These are phyloP conservation scores for Bruchidius siliquastri DNA, from an alignment of 2,888 invertebrate genomes.

Conservation along the genomic window DNA sequence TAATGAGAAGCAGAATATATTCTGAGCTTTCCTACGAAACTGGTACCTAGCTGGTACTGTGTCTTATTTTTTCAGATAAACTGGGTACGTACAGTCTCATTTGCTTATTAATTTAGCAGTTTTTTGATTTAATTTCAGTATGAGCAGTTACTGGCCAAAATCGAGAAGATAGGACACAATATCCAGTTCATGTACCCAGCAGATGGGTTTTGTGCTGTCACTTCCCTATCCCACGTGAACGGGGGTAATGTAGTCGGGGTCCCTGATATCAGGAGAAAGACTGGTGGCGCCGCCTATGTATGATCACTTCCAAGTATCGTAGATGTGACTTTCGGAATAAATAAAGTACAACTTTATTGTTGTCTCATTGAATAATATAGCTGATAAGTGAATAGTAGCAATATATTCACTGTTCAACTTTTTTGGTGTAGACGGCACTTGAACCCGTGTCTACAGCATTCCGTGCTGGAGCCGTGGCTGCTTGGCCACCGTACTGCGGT, in stretches of 20 bases:
- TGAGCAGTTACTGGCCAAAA: neutral
- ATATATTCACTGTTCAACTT: no score
- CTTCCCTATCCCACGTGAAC: neutral
- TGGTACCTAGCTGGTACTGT: neutral
- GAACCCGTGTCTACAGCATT: no score
- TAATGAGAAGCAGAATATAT: no score
- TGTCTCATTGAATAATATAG: neutral
- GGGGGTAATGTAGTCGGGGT: neutral
- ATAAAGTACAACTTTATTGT: neutral
- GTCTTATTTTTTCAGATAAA: neutral
- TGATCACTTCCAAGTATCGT: neutral
- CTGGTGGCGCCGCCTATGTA: neutral
- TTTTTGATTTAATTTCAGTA: neutral
- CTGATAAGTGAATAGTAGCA: no score
- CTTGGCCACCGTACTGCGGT: no score
- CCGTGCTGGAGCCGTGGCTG: no score
- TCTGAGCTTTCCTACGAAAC: neutral
- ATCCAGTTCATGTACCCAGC: neutral
- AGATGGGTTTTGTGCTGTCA: neutral
- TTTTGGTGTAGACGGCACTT: no score
- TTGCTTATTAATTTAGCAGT: neutral
- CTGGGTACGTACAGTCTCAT: neutral
- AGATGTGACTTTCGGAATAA: neutral
- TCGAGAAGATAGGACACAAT: neutral
- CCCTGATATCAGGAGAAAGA: neutral